phyloP scores from a whole-genome alignment of 2,888 invertebrate species.

The Euzophera pinguis region DNA sequence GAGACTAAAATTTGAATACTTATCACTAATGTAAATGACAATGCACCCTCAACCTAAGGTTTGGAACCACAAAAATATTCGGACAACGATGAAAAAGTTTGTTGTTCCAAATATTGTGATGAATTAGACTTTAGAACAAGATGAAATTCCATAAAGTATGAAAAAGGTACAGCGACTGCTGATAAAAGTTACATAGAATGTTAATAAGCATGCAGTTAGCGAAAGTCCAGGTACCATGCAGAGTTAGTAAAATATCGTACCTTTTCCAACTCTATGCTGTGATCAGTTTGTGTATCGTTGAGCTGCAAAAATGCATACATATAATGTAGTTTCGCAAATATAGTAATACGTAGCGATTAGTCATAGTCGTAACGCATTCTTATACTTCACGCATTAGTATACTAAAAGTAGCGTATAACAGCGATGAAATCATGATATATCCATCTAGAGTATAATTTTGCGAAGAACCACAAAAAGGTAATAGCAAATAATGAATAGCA shows the following conservation, averaged over 20 bases:
- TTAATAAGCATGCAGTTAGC: conserved; percentile 40
- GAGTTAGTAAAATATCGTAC: conserved; percentile 72
- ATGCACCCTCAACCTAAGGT: too few species aligned
- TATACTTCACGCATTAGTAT: conserved; percentile 4
- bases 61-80: too few species aligned
- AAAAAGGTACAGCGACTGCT: conserved; percentile 56
- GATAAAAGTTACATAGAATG: conserved; percentile 22
- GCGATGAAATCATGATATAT: not conserved
- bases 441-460: not conserved
- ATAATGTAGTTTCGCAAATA: conserved; percentile 55
- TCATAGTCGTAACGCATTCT: not conserved
- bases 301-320: conserved; percentile 79
- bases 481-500: not conserved
- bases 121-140: conserved; percentile 19
- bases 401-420: not conserved
- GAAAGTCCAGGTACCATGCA: conserved; percentile 42
- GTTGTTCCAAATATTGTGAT: conserved; percentile 17
- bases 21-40: too few species aligned
- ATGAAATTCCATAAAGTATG: conserved; percentile 52
- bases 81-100: not conserved
- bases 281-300: conserved; percentile 75
- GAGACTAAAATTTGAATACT: too few species aligned
- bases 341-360: conserved; percentile 40
- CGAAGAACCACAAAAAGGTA: not conserved
- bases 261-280: conserved; percentile 80